phyloP scores from a whole-genome alignment of 2,797 vertebrate species.

The Salmo trutta region DNA sequence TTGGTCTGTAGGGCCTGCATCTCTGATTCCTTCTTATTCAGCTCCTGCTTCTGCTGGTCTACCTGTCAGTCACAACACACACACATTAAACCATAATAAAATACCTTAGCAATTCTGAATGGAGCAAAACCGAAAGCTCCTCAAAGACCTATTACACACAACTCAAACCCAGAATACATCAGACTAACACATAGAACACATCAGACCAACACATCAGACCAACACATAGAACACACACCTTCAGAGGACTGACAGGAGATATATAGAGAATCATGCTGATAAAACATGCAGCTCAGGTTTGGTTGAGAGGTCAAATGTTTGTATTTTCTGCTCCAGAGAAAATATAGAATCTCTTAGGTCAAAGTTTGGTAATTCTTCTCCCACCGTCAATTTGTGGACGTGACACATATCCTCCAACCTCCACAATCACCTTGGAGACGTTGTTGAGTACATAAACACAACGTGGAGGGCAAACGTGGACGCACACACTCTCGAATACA shows the following conservation, averaged over 20 bases:
- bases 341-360: background rate
- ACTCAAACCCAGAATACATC: background rate
- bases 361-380: background rate
- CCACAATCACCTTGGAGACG: background rate
- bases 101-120: background rate
- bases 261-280: background rate
- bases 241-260: background rate
- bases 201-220: background rate
- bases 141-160: background rate
- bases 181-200: no score
- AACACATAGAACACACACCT: background rate
- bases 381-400: background rate
- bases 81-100: background rate
- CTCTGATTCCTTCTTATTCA: conserved; percentile 96
- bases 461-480: background rate
- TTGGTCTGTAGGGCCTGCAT: conserved; percentile 98
- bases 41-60: conserved; percentile 94
- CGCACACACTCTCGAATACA: background rate
- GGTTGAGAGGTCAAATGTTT: background rate
- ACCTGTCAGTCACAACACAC: conserved; percentile 73
- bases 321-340: background rate
- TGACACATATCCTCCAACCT: background rate
- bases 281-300: background rate
- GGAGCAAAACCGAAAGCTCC: background rate
- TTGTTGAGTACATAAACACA: background rate